Conservation (phyloP, 2,113 vertebrate genomes). For the Bostrychus sinensis region DNA sequence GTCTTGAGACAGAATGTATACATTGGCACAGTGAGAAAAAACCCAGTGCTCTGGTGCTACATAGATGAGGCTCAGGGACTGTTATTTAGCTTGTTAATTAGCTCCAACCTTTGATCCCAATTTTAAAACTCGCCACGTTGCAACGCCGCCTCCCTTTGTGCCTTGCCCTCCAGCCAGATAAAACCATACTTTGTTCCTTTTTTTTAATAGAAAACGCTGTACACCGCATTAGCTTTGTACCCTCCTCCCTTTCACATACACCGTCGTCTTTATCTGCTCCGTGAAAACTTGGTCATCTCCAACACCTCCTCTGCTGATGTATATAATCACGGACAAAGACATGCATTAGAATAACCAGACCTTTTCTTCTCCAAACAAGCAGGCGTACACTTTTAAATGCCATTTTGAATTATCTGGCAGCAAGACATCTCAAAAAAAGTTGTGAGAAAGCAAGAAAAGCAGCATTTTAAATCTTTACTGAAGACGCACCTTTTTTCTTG, state of each 20-base stretch:
- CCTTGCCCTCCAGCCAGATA: conserved; percentile 71
- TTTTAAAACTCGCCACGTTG: conserved; percentile 77
- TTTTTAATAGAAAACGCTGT: conserved; percentile 60
- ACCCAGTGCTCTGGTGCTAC: conserved; percentile 39
- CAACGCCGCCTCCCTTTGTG: conserved; percentile 69
- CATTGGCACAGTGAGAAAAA: conserved; percentile 19
- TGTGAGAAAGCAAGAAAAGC: no score
- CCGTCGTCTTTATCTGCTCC: conserved; percentile 59
- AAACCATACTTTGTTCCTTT: conserved; percentile 71
- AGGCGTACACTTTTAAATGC: no score
- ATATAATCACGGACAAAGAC: neutral
- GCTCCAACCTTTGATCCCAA: conserved; percentile 82
- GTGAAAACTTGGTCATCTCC: conserved; percentile 64
- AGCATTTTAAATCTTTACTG: no score
- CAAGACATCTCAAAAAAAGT: no score
- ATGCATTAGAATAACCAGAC: neutral
- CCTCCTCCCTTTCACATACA: conserved; percentile 19
- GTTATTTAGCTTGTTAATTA: conserved; percentile 83
- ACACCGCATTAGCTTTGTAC: conserved; percentile 40
- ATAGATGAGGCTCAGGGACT: conserved; percentile 66
- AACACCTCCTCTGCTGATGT: conserved; percentile 34
- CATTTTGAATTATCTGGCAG: no score
- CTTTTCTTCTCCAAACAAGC: no score
- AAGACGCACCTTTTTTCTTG: no score
- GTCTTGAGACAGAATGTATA: conserved; percentile 48